Conservation (phyloP, 2,888 invertebrate species). For the Lapara coniferarum region DNA sequence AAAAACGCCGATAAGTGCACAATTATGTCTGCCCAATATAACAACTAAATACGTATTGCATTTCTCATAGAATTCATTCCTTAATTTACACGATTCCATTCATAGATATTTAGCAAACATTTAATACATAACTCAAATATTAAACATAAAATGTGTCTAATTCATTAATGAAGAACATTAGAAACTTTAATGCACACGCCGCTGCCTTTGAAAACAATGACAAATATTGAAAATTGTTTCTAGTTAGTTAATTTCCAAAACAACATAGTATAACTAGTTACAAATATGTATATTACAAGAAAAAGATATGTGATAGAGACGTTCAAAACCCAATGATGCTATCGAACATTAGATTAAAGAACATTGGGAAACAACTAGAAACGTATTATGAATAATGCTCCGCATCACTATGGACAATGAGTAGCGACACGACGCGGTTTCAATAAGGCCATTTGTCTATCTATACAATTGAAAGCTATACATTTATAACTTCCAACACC, state of each 20-base stretch:
- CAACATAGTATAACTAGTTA: too few relatives aligned
- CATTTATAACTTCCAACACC: constrained; percentile 3
- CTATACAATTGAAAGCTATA: constrained; percentile 10
- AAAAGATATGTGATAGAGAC: too few relatives aligned
- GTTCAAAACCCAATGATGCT: too few relatives aligned
- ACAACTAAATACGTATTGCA: constrained; percentile 12
- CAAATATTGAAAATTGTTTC: background rate
- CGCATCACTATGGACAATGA: background rate
- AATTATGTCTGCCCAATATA: background rate
- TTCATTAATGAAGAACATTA: constrained; percentile 1
- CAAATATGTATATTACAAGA: too few relatives aligned
- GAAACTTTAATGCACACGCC: constrained; percentile 8
- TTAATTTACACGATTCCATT: constrained; percentile 8
- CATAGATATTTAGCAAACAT: constrained; percentile 6
- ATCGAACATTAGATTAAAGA: too few relatives aligned
- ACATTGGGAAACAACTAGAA: too few relatives aligned
- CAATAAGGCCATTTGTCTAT: constrained; percentile 23
- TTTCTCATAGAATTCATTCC: constrained; percentile 10
- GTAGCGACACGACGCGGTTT: constrained; percentile 5
- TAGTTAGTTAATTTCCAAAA: too few relatives aligned
- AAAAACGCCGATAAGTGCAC: constrained; percentile 10
- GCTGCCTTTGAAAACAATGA: constrained; percentile 7
- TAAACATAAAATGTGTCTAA: constrained; percentile 20
- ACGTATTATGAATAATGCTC: too few relatives aligned
- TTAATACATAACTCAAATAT: constrained; percentile 13